These are phyloP conservation scores for Bubo blakistoni DNA, from an alignment of 2,113 vertebrate genomes.

Conservation along the genomic window DNA sequence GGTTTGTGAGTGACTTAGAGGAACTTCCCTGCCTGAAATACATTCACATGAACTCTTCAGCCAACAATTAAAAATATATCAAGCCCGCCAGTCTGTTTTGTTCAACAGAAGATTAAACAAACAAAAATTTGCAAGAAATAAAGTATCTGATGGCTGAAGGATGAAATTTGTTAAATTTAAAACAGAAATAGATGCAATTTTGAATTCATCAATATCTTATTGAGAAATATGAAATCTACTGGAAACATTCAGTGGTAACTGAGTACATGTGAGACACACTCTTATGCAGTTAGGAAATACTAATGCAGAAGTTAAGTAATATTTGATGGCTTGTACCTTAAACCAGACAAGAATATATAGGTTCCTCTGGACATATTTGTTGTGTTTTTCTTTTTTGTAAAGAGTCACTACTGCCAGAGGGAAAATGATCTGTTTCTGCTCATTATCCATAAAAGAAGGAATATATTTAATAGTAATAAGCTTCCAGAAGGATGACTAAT, in stretches of 20 bases:
- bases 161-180: neutral
- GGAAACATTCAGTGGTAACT: neutral
- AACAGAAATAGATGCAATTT: neutral
- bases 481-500: neutral
- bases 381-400: neutral
- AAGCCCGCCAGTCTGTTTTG: neutral
- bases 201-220: neutral
- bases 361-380: neutral
- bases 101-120: neutral
- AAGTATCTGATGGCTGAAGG: neutral
- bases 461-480: neutral
- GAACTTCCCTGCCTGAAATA: neutral
- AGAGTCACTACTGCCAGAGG: neutral
- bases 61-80: neutral
- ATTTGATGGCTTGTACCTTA: neutral
- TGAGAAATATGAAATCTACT: neutral
- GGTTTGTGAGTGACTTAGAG: neutral
- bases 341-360: neutral
- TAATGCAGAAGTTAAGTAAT: neutral
- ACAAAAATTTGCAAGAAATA: neutral
- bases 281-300: neutral
- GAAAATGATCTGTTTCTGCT: neutral
- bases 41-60: neutral
- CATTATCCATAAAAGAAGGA: neutral
- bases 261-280: neutral